Evolutionary conservation across 2,797 vertebrate genomes (phyloP).

Genomic region (Intellagama lesueurii): DNA sequence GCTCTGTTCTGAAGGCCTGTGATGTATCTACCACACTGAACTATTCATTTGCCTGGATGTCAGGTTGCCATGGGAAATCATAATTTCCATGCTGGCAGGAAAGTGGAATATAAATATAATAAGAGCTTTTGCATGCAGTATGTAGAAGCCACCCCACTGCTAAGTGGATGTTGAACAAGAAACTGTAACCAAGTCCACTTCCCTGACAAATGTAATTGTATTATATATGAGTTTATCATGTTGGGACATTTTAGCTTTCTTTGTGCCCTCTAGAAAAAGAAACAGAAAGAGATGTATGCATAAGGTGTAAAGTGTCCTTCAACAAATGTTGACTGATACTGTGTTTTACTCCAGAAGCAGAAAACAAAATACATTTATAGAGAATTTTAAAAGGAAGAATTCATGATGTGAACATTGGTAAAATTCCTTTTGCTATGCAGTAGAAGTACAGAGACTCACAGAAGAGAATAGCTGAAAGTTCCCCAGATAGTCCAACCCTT

Average conservation of each 20-base stretch:
- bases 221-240: not conserved
- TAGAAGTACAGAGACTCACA: no score
- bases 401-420: no score
- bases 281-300: not conserved
- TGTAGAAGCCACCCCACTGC: not conserved
- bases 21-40: not conserved
- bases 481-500: no score
- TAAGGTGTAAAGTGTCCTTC: not conserved
- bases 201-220: no score
- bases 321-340: slow-evolving; percentile 8
- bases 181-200: not conserved
- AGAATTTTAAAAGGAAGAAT: not conserved
- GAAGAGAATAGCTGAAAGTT: no score
- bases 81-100: not conserved
- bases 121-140: not conserved
- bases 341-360: not conserved
- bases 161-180: not conserved
- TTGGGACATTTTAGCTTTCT: not conserved
- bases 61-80: not conserved
- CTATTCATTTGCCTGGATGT: not conserved
- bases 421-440: no score
- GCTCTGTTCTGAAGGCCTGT: not conserved
- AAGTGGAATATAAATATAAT: not conserved
- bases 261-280: not conserved
- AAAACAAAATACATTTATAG: slow-evolving; percentile 18